These are phyloP conservation scores for Gymnocypris eckloni DNA, from an alignment of 2,797 vertebrate species.

Conservation along the genomic window DNA sequence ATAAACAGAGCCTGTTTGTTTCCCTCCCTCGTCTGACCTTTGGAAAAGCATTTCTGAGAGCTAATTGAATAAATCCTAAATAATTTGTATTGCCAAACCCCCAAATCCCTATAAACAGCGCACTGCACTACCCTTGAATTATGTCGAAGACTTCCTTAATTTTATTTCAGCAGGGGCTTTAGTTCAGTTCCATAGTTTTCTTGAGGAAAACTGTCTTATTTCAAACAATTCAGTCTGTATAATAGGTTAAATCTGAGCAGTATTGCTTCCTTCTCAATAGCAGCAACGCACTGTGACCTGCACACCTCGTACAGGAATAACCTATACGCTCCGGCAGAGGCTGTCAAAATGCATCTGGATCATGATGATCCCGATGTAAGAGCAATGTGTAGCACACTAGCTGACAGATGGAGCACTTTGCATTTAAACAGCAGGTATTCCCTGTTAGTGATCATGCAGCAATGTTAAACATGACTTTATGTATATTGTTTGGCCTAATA, in stretches of 20 bases:
- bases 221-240: slow-evolving; percentile 40
- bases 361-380: slow-evolving; percentile 15
- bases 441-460: slow-evolving; percentile 2
- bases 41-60: slow-evolving; percentile 49
- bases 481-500: slow-evolving; percentile 19
- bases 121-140: slow-evolving; percentile 25
- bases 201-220: slow-evolving; percentile 25
- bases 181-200: slow-evolving; percentile 23
- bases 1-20: slow-evolving; percentile 57
- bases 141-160: slow-evolving; percentile 46
- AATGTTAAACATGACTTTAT: slow-evolving; percentile 27
- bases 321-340: slow-evolving; percentile 3
- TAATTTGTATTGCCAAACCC: slow-evolving; percentile 50
- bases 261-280: slow-evolving; percentile 6
- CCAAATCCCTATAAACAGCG: slow-evolving; percentile 18
- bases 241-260: slow-evolving; percentile 6
- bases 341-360: slow-evolving; percentile 49
- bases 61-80: slow-evolving; percentile 54
- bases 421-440: slow-evolving; percentile 44
- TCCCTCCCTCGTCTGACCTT: slow-evolving; percentile 41
- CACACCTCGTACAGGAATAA: slow-evolving; percentile 24
- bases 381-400: slow-evolving; percentile 10
- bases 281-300: slow-evolving; percentile 23
- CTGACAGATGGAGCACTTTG: slow-evolving; percentile 37
- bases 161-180: slow-evolving; percentile 47